These are phyloP conservation scores for Crotalus helleri DNA, from an alignment of 2,113 vertebrate genomes.

Conservation along the genomic window DNA sequence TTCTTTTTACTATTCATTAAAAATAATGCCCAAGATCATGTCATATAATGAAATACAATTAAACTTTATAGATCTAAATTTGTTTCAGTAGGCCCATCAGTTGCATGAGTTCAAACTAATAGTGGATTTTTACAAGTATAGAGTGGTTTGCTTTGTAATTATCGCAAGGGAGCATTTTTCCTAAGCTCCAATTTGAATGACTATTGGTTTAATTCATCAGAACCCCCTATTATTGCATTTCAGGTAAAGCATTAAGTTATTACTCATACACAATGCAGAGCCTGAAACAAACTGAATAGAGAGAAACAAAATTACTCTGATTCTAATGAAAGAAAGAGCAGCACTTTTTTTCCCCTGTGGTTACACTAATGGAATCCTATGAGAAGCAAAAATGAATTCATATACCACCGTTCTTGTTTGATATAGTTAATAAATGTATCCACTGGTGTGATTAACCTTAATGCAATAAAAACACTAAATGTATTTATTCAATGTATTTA, in stretches of 20 bases:
- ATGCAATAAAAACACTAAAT: slow-evolving; percentile 24
- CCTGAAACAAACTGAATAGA: slow-evolving; percentile 47
- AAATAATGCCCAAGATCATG: slow-evolving; percentile 18
- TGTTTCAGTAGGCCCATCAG: slow-evolving; percentile 45
- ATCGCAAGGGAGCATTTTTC: slow-evolving; percentile 52
- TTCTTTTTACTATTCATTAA: slow-evolving; percentile 16
- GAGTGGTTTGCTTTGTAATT: slow-evolving; percentile 54
- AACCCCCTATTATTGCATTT: slow-evolving; percentile 54
- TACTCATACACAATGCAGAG: slow-evolving; percentile 53
- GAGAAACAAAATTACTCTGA: slow-evolving; percentile 52
- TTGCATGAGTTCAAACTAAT: slow-evolving; percentile 37
- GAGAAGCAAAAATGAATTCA: slow-evolving; percentile 38
- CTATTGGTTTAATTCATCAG: slow-evolving; percentile 65
- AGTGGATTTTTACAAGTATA: slow-evolving; percentile 47
- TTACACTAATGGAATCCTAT: slow-evolving; percentile 39
- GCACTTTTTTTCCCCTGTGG: slow-evolving; percentile 15
- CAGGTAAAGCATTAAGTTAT: slow-evolving; percentile 57
- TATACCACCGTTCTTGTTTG: slow-evolving; percentile 35
- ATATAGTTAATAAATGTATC: slow-evolving; percentile 12
- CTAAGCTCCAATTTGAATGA: slow-evolving; percentile 56
- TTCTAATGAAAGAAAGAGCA: slow-evolving; percentile 48
- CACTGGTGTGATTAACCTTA: slow-evolving; percentile 11
- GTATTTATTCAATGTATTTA: slow-evolving; percentile 7
- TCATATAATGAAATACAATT: slow-evolving; percentile 55
- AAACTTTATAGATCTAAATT: slow-evolving; percentile 49